Evolutionary conservation across 2,797 vertebrate species (phyloP), one percentile per base, ranked within the genome.

Genomic region (Gymnocypris eckloni): DNA sequence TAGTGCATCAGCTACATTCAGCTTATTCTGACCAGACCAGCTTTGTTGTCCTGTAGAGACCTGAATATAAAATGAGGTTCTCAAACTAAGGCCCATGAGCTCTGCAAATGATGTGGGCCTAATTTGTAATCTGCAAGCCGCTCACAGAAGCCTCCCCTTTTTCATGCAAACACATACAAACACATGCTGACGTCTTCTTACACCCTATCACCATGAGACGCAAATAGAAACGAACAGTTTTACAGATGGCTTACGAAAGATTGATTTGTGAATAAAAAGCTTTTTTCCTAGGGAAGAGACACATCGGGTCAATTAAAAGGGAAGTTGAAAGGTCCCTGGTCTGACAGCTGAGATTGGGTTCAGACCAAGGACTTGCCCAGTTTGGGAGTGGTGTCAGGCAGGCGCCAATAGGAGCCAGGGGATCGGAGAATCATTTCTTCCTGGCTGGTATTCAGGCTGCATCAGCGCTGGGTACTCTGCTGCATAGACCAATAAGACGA

Each of bases 391-490:
- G 88, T 92, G 91, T 90, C 92, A 94, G 92, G 91, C 91, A 93
- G 90, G 92, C 89, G 90, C 90, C 91, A 89, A 93, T 90, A 89
- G 89, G 87, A 89, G 91, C 88, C 91, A 90, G 83, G 92, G 93
- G 93, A 94, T 89, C 83, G 86, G 83, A 89, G 93, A 93, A 94
- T 93, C 88, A 81, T 93, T 93, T 91, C 73, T 67, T 89, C 86
- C 92, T 94, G 92, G 91, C 92, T 93, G 90, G 92, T 91, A 93
- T 94, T 95, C 94, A 92, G 93, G 90, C 91, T 90, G 93, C 93
- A 93, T 92, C 91, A 90, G 93, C 89, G 89, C 91, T 90, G 91
- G 75, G 88, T 91, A 87, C 92, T 90, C 91, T 87, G 87, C 92
- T 91, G 89, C 91, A 93, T 90, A 87, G 89, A 92, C 91, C 91